Evolutionary conservation across 2,797 vertebrate genomes (phyloP), one percentile per base, ranked within the genome.

Genomic region (Arnoldichthys spilopterus): DNA sequence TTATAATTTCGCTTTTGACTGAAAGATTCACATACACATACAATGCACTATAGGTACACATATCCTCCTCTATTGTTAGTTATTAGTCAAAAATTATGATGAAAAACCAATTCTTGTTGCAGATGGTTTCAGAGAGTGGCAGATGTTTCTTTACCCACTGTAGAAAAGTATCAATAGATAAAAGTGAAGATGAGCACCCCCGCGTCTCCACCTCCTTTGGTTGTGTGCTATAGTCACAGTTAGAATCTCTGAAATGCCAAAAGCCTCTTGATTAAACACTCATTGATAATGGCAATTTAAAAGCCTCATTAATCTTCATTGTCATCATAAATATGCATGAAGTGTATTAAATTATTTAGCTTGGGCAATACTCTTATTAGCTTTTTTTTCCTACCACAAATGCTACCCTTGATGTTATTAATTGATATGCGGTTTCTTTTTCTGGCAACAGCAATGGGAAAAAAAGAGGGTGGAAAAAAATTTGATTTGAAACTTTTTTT

Each of bases 301-400:
- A 92, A 91, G 88, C 88, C 89, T 88, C 90, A 94, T 94, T 94
- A 93, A 95, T 95, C 91, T 93, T 90, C 87, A 91, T 90, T 92
- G 93, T 92, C 92, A 93, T 80, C 89, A 89, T 85, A 83, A 91
- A 91, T 90, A 93, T 90, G 90, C 92, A 90, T 90, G 91, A 93
- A 93, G 89, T 86, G 16, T 43, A 84, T 49, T 59, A 45, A 74
- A 83, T 82, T 47, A 78, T 81, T 72, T 79, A 73, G 22, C 78
- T 47, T 47, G 61, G 56, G 43, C 68, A 67, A 77, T 67, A 74
- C 34, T 68, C 59, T 54, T 68, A 64, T 77, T 74, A 62, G 69
- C 30, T 51, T 66, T 79, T 32, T 77, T 76, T 67, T 51, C 62
- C 13, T 15, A 45, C n/a, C 68, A 64, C 59, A 81, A 76, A 74